Evolutionary conservation across 2,888 invertebrate species (phyloP), one percentile per base, ranked within the genome.

Genomic region (Agrilus mali): DNA sequence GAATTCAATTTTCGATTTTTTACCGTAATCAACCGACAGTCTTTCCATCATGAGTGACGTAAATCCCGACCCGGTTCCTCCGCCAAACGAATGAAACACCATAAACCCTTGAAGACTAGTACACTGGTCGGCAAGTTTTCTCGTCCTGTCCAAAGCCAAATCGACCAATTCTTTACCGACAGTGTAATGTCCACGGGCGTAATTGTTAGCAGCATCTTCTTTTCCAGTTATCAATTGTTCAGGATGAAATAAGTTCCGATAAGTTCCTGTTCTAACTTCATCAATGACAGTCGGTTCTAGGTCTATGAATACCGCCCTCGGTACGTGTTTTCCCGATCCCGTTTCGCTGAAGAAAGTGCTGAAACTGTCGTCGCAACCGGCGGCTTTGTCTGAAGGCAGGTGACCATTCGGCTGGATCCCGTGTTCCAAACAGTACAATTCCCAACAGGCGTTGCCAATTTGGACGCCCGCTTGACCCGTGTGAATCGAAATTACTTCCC

Each of bases 141-240:
- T 67, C 46, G 83, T 70, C 22, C 82, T 68, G 55, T 80, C 75
- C 63, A 78, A 72, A 1, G 81, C 81, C 2, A 77, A 73, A 35
- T 75, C 78, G 38, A 85, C 75, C 36, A 84, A 74, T 58, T 84
- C 82, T 34, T 80, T 79, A 40, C 86, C 83, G 47, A 86, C 78
- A 41, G 86, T 82, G 66, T 86, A 85, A 60, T 85, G 85, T 5
- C 87, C 86, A 22, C 87, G 74, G 1, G 87, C 87, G 60, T 86
- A 88, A 67, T 87, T 87, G 64, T 87, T 87, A 12, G 87, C 87
- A 2, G 87, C 86, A 62, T 86, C 86, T 60, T 86, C 86, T 60
- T 86, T 86, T 47, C 86, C 86, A 3, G 78, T 80, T 56, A 87
- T 84, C 53, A 88, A 66, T 62, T 87, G 86, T 55, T 87, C 86